Base-by-base conservation (phyloP, 1,140 invertebrate species). In the Sipha flava region DNA sequence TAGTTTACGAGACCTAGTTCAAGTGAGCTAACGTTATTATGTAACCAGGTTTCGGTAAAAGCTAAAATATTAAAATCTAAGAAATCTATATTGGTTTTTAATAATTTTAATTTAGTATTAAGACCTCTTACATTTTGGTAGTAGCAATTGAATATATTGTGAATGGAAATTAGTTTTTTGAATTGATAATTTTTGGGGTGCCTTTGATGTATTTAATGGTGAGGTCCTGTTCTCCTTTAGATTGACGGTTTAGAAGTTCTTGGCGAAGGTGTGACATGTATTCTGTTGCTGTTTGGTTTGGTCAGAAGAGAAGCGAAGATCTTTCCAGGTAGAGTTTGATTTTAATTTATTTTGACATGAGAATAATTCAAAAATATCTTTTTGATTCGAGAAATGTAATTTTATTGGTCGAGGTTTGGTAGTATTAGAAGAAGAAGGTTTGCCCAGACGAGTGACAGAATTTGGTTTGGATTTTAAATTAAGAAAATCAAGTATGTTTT, bases 401-500 rank as follows among this genome's bases (percentile, higher is more conserved):
- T 52, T 52, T 9, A 52, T 5, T 52, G 29, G 59, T 9, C 59
- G 16, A n/a, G 59, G 59, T n/a, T 64, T 64, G 31, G 59, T 21
- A 40, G 18, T 64, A 64, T 64, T 64, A 34, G 54, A 59, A 18
- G 47, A 49, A 49, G 59, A 34, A 40, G 31, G 31, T 64, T 64
- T 64, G 59, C 31, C 59, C 31, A 64, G 59, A 40, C 31, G 59
- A 64, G 59, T 64, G 59, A 64, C 31, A 34, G 59, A 64, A n/a
- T 40, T 64, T 34, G 59, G 29, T 64, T 64, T 64, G n/a, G 34
- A 2, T n/a, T 64, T 64, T 34, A 64, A 64, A 9, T 34, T 64
- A 64, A 64, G 18, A 64, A 64, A 64, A 64, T 64, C 59, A 64
- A 64, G 59, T 64, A 64, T 64, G 31, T 40, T 64, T 64, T 64